Evolutionary conservation across 2,113 vertebrate species (phyloP), one percentile per base, ranked within the genome.

Genomic region (Megatriorchis doriae): DNA sequence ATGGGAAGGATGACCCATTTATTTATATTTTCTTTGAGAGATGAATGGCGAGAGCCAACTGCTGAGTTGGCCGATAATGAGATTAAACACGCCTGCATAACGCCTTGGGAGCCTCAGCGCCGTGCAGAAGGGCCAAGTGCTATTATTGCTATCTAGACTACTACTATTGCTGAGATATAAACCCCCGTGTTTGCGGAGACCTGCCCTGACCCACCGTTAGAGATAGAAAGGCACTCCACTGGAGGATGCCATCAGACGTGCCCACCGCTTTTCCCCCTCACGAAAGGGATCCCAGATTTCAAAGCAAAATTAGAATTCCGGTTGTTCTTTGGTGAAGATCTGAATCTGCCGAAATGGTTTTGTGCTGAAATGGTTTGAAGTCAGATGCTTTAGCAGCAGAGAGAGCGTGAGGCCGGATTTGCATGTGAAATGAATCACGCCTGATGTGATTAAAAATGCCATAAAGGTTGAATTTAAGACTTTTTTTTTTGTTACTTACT

Each of bases 341-440:
- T 75, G 81, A 91, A 90, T 75, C 62, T 84, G 78, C 83, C 5
- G 6, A 17, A 84, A 48, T 0, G 7, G 90, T 62, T 96, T 90
- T 86, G 95, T 93, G 90, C 93, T 72, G 87, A 9, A 34, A 84
- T 25, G 55, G 70, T 96, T 97, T 95, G 95, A 93, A 97, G 96
- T 96, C 93, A 77, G 83, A 77, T 23, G 71, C 63, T 94, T 95
- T 19, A n/a, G 88, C 18, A 1, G 66, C 85, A 62, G 78, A 84
- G 93, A 85, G 77, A 94, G 82, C 70, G 34, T 2, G 13, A 73
- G 85, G 80, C 66, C 4, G 72, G 96, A 95, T 98, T 95, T 97
- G 96, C 95, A 96, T 96, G 88, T 93, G 96, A 95, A 97, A 98
- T 88, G 91, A 86, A 82, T 79, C 42, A 55, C 21, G 85, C 84